phyloP scores from a whole-genome alignment of 2,888 invertebrate genomes.

The Lithophane ornitopus region DNA sequence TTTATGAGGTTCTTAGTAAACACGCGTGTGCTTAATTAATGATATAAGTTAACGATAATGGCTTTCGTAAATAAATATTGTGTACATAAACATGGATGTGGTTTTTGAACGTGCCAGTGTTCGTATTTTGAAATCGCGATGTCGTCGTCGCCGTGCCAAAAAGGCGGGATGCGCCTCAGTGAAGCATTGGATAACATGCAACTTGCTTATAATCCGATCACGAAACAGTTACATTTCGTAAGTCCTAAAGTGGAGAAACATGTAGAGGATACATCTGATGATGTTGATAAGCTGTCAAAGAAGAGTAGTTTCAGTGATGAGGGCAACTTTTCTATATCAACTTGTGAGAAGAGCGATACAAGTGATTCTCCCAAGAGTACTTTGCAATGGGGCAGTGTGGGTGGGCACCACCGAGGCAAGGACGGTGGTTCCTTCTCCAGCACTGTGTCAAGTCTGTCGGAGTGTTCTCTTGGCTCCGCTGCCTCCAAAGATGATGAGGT shows the following conservation, averaged over 20 bases:
- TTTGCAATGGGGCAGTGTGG: constrained; percentile 87
- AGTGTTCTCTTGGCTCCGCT: constrained; percentile 92
- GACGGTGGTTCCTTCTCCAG: constrained; percentile 93
- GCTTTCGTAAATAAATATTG: constrained; percentile 68
- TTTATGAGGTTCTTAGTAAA: constrained; percentile 44
- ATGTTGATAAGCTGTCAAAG: constrained; percentile 86
- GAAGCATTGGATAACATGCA: constrained; percentile 94
- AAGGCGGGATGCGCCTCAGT: constrained; percentile 91
- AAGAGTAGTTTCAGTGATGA: constrained; percentile 90
- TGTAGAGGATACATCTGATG: constrained; percentile 78
- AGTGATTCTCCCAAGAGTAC: constrained; percentile 89
- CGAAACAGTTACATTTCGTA: constrained; percentile 93
- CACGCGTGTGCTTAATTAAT: constrained; percentile 43
- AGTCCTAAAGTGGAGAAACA: constrained; percentile 85
- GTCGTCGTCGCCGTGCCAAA: constrained; percentile 86
- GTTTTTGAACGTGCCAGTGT: constrained; percentile 69
- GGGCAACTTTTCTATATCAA: constrained; percentile 88
- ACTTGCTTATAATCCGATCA: constrained; percentile 93
- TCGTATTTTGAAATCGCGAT: constrained; percentile 76
- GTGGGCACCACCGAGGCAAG: constrained; percentile 89
- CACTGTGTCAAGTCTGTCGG: constrained; percentile 93
- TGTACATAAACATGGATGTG: constrained; percentile 77
- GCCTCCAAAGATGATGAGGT: constrained; percentile 89
- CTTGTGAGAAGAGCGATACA: constrained; percentile 89
- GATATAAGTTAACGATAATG: constrained; percentile 69